Percentiles rank a stretch among this genome's conserved stretches.
Conservation (phyloP, 2,888 invertebrate genomes). For the Congeria kusceri region DNA sequence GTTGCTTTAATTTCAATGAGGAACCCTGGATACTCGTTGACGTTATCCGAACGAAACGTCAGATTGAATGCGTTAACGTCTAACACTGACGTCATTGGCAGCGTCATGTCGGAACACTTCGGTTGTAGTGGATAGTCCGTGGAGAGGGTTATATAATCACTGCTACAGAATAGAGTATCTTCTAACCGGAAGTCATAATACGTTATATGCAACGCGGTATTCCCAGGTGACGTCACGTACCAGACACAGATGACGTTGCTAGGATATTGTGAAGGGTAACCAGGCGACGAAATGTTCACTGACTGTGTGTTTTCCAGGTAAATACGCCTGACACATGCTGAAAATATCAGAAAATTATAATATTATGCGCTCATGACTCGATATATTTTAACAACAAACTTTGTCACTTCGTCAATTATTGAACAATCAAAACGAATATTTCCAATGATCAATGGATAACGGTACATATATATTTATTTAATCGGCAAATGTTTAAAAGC, state of each 20-base stretch:
- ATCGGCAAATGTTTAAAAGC: too few relatives aligned
- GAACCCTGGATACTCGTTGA: conserved; percentile 37
- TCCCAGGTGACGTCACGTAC: conserved; percentile 18
- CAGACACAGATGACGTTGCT: conserved; percentile 46
- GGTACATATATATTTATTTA: too few relatives aligned
- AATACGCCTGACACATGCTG: conserved; percentile 19
- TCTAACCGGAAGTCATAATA: conserved; percentile 46
- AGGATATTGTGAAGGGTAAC: conserved; percentile 45
- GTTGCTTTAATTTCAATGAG: conserved; percentile 13
- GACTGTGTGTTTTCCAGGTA: background rate
- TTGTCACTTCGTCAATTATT: too few relatives aligned
- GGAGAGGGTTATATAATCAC: conserved; percentile 46
- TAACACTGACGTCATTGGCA: conserved; percentile 14
- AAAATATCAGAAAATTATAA: too few relatives aligned
- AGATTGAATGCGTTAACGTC: conserved; percentile 16
- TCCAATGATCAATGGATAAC: too few relatives aligned
- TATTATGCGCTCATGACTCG: too few relatives aligned
- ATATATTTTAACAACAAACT: too few relatives aligned
- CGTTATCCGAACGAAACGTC: conserved; percentile 39
- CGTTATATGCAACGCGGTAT: conserved; percentile 3
- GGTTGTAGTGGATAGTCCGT: conserved; percentile 8
- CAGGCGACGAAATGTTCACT: conserved; percentile 44
- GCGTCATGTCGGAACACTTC: conserved; percentile 29
- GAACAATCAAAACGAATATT: too few relatives aligned
- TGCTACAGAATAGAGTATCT: conserved; percentile 43